Evolutionary conservation across 2,888 invertebrate genomes (phyloP), one percentile per base, ranked within the genome.

Genomic region (Drosophila monieri): DNA sequence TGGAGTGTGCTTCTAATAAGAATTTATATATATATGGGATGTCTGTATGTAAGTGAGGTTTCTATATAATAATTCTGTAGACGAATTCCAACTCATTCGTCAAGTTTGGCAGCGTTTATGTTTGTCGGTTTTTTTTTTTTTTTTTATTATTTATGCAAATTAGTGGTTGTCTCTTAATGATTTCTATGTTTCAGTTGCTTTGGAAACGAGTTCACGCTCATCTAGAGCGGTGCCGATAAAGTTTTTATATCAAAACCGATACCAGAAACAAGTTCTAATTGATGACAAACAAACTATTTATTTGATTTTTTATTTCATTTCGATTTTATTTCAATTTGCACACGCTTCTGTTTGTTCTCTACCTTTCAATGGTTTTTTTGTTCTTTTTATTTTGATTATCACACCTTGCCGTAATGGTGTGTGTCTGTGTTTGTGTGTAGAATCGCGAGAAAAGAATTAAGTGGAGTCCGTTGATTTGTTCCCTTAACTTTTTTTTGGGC

Each of bases 101-200:
- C 46, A 69, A 77, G 77, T 76, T 78, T 78, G 70, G 61, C 57
- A 59, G 60, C 27, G 49, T 60, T 77, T 49, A 57, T 78, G 72
- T 80, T 77, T 86, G 80, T 55, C 75, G 85, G 62, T 77, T 81
- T 68, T 81, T 78, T 81, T n/a, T n/a, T n/a, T n/a, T n/a, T n/a
- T n/a, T n/a, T n/a, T n/a, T n/a, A n/a, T n/a, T 87, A 76, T 77
- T 87, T 87, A 87, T 77, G 81, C 74, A 72, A 81, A 74, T 76
- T 43, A 35, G 41, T 23, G 27, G 23, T 32, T 58, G 49, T 60
- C 67, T 56, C 49, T 58, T 35, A 35, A 39, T 53, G 41, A 43
- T 57, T 58, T 73, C 62, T 39, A 18, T 41, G 10, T 41, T 68
- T 46, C 27, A 35, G 60, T 60, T 58, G 73, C 32, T 66, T 59